Conservation (phyloP, 2,797 vertebrate species). For the Sebastes alutus region DNA sequence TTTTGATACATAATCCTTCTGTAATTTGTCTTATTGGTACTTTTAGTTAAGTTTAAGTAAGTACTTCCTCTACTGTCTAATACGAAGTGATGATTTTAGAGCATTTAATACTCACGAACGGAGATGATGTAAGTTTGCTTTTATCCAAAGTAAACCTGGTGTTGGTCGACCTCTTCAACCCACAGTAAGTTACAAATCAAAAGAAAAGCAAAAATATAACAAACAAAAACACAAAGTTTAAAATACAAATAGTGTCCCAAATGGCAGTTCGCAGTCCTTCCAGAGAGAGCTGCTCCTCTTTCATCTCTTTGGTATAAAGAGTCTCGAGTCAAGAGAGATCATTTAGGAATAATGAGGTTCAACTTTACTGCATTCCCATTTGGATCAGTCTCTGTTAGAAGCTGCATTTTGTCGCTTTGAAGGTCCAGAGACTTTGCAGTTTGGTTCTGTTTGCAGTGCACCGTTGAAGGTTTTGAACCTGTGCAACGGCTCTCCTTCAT, state of each 20-base stretch:
- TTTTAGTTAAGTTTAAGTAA: not conserved
- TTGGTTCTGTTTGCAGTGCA: constrained; percentile 10
- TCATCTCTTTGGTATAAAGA: constrained; percentile 12
- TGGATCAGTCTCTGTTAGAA: constrained; percentile 3
- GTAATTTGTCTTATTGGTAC: not conserved
- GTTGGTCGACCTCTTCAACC: not conserved
- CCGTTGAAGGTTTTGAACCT: constrained; percentile 33
- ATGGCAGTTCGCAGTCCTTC: not conserved
- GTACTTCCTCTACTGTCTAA: not conserved
- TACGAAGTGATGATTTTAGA: not conserved
- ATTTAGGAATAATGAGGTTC: constrained; percentile 8
- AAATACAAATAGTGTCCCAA: not conserved
- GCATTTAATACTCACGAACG: not conserved
- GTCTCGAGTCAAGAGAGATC: not conserved
- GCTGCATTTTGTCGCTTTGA: not conserved
- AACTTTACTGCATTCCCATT: not conserved
- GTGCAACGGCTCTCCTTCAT: constrained; percentile 30
- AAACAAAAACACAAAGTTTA: not conserved
- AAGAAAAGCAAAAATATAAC: no score
- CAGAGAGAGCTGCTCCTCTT: not conserved
- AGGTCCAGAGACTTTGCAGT: not conserved
- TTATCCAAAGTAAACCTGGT: not conserved
- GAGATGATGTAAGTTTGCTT: not conserved
- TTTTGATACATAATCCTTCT: not conserved
- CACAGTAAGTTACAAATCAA: not conserved